Base-by-base conservation (phyloP, 1,140 invertebrate genomes). In the Pseudomyrmex sp. region DNA sequence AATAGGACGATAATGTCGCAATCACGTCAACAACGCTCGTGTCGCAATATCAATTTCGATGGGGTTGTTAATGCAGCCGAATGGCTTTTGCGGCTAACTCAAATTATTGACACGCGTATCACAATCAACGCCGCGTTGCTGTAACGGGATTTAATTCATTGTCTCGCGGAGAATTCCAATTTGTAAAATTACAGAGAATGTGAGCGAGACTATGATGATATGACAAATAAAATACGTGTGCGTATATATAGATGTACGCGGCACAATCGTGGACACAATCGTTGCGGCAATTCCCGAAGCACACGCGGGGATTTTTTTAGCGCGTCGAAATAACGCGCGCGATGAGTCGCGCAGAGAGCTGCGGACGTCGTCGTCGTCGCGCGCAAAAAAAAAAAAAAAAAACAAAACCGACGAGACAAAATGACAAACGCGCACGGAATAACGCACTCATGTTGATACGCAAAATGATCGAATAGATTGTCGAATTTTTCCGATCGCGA, bases 401-500 rank as follows among this genome's bases (percentile, higher is more conserved):
- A 35, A 35, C 2, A 35, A 5, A 35, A 35, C 0, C 26, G 26
- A 4, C 54, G n/a, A 69, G 50, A 35, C 59, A 23, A 12, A 61
- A 9, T 50, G 44, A 50, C n/a, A 54, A 26, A 18, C 35, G 26
- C 18, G 56, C 12, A 46, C 12, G n/a, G 13, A 59, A 80, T 80
- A 70, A 80, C 48, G 20, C 52, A 66, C 2, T 46, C 44, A 5
- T 35, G 76, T 79, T 65, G 26, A 50, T 80, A 35, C 35, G 35
- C 35, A 48, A 80, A 80, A 72, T 48, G n/a, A 72, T 80, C 44
- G 66, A 72, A 48, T 70, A 35, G 72, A 72, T 59, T 80, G 70
- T 5, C 54, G 54, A 80, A 80, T 72, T 80, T 80, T 80, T 80
- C 76, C 76, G 68, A 80, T 50, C 54, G 20, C 59, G 44, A 18